These are phyloP conservation scores for Mya arenaria DNA, from an alignment of 1,140 invertebrate genomes.

Conservation along the genomic window DNA sequence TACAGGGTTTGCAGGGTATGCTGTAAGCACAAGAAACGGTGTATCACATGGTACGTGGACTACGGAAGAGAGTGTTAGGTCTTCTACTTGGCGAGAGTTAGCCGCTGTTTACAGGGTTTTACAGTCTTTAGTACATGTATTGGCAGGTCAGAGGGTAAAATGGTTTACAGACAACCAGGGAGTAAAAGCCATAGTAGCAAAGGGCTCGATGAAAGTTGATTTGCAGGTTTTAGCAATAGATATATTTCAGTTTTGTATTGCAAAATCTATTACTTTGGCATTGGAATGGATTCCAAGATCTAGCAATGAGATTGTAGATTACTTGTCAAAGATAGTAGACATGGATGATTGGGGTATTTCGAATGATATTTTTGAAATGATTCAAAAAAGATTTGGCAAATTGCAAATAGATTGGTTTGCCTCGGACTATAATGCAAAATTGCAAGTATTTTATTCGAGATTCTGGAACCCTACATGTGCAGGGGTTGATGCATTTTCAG, in stretches of 20 bases:
- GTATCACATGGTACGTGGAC: too few species aligned
- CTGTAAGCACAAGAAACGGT: too few species aligned
- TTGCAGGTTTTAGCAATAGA: conserved; percentile 32
- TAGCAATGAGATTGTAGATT: conserved; percentile 42
- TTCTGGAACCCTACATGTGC: conserved; percentile 21
- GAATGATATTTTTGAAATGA: background rate
- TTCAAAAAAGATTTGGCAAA: conserved; percentile 7
- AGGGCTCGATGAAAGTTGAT: conserved; percentile 46
- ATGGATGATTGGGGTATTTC: conserved; percentile 51
- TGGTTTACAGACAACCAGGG: conserved; percentile 55
- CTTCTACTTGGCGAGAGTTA: too few species aligned
- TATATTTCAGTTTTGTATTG: conserved; percentile 37
- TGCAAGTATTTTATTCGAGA: conserved; percentile 31
- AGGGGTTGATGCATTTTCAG: conserved; percentile 35
- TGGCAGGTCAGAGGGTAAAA: conserved; percentile 33
- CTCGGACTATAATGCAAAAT: conserved; percentile 23
- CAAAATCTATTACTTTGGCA: conserved; percentile 32
- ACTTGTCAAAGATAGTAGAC: conserved; percentile 48
- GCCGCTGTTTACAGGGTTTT: conserved; percentile 23
- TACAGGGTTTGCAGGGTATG: too few species aligned
- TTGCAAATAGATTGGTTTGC: conserved; percentile 42
- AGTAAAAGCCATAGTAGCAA: conserved; percentile 44
- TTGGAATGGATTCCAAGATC: conserved; percentile 54
- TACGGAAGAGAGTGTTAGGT: too few species aligned
- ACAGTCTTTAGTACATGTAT: conserved; percentile 2